A percentile compares a stretch with the other conserved stretches of the same genome.
These are phyloP conservation scores for Neocloeon triangulifer DNA, from an alignment of 1,140 invertebrate species.

Conservation along the genomic window DNA sequence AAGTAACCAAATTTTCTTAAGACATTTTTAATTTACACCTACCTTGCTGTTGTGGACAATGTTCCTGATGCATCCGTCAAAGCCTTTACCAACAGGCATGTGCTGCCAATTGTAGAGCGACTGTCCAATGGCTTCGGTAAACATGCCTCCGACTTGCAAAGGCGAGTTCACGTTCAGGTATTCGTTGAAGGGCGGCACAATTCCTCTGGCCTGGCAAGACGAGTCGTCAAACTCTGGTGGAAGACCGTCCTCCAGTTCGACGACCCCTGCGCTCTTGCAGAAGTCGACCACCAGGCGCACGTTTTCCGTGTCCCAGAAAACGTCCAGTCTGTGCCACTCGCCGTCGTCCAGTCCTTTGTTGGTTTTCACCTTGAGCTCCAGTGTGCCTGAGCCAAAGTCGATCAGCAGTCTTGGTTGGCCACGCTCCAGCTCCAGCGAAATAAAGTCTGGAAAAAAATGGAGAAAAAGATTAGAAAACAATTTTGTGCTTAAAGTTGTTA, in stretches of 20 bases:
- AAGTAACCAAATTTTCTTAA: too few relatives aligned
- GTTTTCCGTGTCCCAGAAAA: conserved; percentile 85
- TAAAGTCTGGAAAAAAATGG: conserved; percentile 48
- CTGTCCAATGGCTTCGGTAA: conserved; percentile 35
- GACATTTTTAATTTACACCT: conserved; percentile 6
- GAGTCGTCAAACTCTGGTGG: conserved; percentile 61
- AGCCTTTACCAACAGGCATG: conserved; percentile 67
- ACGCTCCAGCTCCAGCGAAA: conserved; percentile 74
- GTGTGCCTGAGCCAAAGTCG: conserved; percentile 85
- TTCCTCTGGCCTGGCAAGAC: conserved; percentile 67
- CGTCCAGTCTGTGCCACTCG: conserved; percentile 86
- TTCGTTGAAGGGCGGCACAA: conserved; percentile 84
- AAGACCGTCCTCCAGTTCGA: conserved; percentile 68
- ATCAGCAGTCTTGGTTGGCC: conserved; percentile 76
- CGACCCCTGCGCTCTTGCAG: conserved; percentile 66
- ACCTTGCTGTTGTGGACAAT: conserved; percentile 85
- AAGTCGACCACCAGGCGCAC: conserved; percentile 80
- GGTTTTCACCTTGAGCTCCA: conserved; percentile 72
- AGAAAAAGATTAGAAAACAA: too few relatives aligned
- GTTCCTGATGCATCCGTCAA: conserved; percentile 88
- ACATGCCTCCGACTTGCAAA: conserved; percentile 58
- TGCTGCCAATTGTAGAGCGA: conserved; percentile 66
- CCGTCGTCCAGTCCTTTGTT: conserved; percentile 73
- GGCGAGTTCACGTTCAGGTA: conserved; percentile 92
- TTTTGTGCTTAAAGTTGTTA: background rate